Base-by-base conservation (phyloP, 2,113 vertebrate genomes). In the Saguinus midas region DNA sequence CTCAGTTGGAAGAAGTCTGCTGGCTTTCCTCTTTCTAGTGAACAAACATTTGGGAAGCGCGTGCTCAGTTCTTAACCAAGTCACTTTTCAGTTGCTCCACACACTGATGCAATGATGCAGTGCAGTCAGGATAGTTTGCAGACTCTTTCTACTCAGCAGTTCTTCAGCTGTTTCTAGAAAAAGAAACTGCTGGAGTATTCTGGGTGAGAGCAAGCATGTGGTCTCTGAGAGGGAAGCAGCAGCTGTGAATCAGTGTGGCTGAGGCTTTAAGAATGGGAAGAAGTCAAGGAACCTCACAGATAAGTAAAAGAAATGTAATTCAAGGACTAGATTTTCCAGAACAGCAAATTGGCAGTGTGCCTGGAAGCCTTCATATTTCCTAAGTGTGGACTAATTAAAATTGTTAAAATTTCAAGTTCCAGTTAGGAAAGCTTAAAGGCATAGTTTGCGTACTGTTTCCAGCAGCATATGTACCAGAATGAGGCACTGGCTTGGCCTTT, bases 371-470 rank as follows among this genome's bases (percentile, higher is more conserved):
- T 94, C 84, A 10, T 55, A 48, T 68, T 95, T 21, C 50, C 90
- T 92, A 8, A 93, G 94, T 94, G 75, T 98, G 94, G 91, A 92
- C 83, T 97, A 93, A 96, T 96, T 95, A 87, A 50, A 43, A 83
- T 64, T 37, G 68, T 88, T 68, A 97, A 96, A 96, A 96, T 35
- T 90, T 27, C 79, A 40, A n/a, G 84, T 97, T 97, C 96, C 64
- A 78, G 37, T 85, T 89, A 95, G 95, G 91, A 97, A 86, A 96
- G 70, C 88, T 96, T 84, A 90, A 92, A 93, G 91, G 23, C 61
- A 25, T 97, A 95, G 92, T 98, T 98, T 97, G 86, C 97, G 89
- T 97, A 96, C 86, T 94, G 97, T 97, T 83, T 97, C 97, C 35
- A 86, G 18, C 27, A 73, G 50, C 11, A 4, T 48, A 40, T 1